Percentiles rank a stretch among this genome's conserved stretches.
These are phyloP conservation scores for Tichodroma muraria DNA, from an alignment of 2,113 vertebrate genomes.

Conservation along the genomic window DNA sequence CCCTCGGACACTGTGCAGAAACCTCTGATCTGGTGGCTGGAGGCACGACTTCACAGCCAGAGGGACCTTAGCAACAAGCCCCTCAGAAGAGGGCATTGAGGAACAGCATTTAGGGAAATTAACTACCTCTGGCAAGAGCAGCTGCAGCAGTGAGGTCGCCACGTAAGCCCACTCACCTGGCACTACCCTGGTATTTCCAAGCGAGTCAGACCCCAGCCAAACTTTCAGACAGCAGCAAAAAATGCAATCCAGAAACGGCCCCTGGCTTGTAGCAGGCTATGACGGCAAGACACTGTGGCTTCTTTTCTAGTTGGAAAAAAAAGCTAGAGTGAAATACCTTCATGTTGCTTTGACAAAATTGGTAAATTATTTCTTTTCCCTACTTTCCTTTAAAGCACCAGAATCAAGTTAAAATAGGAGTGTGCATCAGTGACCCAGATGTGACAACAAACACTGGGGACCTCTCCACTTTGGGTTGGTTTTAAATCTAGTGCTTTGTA, in stretches of 20 bases:
- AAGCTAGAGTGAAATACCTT: background rate
- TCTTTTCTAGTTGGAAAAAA: background rate
- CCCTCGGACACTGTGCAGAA: background rate
- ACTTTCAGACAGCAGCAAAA: background rate
- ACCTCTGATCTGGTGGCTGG: background rate
- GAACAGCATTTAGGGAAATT: background rate
- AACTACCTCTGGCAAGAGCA: background rate
- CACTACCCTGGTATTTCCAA: background rate
- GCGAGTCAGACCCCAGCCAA: background rate
- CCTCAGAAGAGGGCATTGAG: background rate
- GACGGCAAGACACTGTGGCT: background rate
- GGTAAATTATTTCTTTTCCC: background rate
- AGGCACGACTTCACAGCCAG: background rate
- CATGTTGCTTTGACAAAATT: background rate
- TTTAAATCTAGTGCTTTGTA: background rate
- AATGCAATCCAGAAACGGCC: background rate
- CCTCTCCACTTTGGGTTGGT: background rate
- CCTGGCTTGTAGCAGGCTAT: background rate
- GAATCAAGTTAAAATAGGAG: background rate
- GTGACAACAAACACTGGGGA: background rate
- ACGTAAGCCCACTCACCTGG: background rate
- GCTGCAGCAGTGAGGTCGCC: background rate
- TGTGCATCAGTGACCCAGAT: background rate
- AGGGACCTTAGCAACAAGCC: background rate
- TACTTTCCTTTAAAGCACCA: background rate